Percentiles rank a stretch among this genome's conserved stretches.
These are phyloP conservation scores for Orthonevra nobilis DNA, from an alignment of 2,888 invertebrate species.

Conservation along the genomic window DNA sequence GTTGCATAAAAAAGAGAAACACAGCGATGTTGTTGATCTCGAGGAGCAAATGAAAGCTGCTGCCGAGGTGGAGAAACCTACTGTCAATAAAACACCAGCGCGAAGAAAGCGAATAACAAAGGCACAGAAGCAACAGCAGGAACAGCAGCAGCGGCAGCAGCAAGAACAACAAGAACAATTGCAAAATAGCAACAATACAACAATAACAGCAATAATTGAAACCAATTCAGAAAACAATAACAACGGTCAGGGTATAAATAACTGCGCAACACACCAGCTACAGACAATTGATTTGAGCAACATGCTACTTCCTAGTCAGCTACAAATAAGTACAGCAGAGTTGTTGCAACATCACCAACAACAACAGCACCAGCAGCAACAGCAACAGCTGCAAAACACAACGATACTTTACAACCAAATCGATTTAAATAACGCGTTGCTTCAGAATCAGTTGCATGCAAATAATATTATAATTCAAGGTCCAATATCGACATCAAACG, in stretches of 20 bases:
- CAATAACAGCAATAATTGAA: conserved; percentile 44
- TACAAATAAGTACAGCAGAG: conserved; percentile 76
- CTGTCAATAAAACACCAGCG: conserved; percentile 42
- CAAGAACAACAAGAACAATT: conserved; percentile 60
- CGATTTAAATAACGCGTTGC: conserved; percentile 77
- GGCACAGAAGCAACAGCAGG: conserved; percentile 45
- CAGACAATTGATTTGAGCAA: conserved; percentile 78
- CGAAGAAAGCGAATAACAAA: conserved; percentile 66
- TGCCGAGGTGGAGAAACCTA: conserved; percentile 70
- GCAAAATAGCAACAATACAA: conserved; percentile 20
- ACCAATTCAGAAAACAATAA: conserved; percentile 37
- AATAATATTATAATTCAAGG: conserved; percentile 79
- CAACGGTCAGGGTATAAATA: conserved; percentile 65
- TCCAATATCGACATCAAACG: conserved; percentile 73
- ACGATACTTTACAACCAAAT: conserved; percentile 78
- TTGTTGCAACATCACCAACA: conserved; percentile 72
- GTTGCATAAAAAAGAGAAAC: conserved; percentile 79
- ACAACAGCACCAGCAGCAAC: conserved; percentile 71
- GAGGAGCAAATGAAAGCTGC: conserved; percentile 65
- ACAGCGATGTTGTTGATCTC: conserved; percentile 75
- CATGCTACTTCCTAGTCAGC: conserved; percentile 78
- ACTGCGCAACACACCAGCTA: conserved; percentile 73
- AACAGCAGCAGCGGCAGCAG: conserved; percentile 70
- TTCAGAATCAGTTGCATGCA: conserved; percentile 78
- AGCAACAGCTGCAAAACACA: conserved; percentile 71